These are phyloP conservation scores for Diplodus sargus DNA, from an alignment of 2,797 vertebrate genomes.

Conservation along the genomic window DNA sequence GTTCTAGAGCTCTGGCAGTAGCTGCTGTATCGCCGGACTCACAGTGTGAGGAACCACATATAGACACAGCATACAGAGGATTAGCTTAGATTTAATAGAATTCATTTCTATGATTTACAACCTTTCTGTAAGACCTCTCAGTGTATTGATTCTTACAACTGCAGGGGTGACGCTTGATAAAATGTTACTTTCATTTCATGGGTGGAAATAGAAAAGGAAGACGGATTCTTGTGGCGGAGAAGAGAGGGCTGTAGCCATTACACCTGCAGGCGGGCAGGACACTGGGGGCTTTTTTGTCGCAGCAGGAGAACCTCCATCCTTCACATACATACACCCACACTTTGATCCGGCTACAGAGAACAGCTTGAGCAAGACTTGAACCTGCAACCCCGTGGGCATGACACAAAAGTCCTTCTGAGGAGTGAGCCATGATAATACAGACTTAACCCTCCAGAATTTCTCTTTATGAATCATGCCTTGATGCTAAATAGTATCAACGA, in stretches of 20 bases:
- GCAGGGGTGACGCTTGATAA: constrained; percentile 72
- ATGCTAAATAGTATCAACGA: constrained; percentile 8
- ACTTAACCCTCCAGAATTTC: not conserved
- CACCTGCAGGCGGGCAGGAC: constrained; percentile 52
- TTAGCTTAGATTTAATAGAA: constrained; percentile 68
- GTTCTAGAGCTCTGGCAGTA: constrained; percentile 16
- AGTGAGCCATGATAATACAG: constrained; percentile 28
- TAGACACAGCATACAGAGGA: constrained; percentile 38
- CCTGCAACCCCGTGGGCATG: constrained; percentile 26
- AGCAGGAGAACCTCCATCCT: constrained; percentile 44
- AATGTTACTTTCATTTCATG: constrained; percentile 80
- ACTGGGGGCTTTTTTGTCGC: constrained; percentile 62
- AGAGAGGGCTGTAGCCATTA: constrained; percentile 55
- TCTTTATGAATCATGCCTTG: constrained; percentile 26
- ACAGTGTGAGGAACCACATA: constrained; percentile 43
- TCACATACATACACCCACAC: constrained; percentile 24
- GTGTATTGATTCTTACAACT: constrained; percentile 77
- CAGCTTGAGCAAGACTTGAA: constrained; percentile 50
- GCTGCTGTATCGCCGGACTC: constrained; percentile 35
- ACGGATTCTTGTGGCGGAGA: constrained; percentile 52
- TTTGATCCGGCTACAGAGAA: constrained; percentile 38
- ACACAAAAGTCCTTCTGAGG: constrained; percentile 36
- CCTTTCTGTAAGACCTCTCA: constrained; percentile 65
- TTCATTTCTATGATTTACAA: constrained; percentile 76
- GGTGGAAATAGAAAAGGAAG: constrained; percentile 68